Evolutionary conservation across 2,888 invertebrate species (phyloP), one percentile per base, ranked within the genome.

Genomic region (Galerucella nymphaeae): DNA sequence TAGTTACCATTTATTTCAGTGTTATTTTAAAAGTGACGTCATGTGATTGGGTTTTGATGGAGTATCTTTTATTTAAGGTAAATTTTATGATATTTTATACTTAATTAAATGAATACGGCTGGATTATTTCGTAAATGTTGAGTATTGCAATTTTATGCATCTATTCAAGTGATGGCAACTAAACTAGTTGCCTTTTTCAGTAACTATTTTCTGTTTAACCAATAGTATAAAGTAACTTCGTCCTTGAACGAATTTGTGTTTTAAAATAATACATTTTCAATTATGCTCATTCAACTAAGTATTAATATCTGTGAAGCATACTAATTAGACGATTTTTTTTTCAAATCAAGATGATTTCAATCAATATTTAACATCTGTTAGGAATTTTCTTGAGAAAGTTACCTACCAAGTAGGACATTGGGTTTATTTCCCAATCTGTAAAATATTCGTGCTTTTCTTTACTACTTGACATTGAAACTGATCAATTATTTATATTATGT

Each of bases 41-140:
- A 86, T 86, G 84, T 85, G 85, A 85, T 85, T 84, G 84, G 85
- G 84, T 85, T 85, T 84, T 83, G 81, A 84, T 84, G 84, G 84
- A 82, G 84, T 82, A 80, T 81, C 80, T 78, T 80, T 82, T 82
- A 74, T 78, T 78, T 72, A 81, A 84, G 84, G 85, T 85, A 85
- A 85, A 83, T 83, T 82, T 79, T 72, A 70, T 76, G 78, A 82
- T 83, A 82, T 76, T 79, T 61, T 67, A 69, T 61, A 71, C 77
- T 72, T 81, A 42, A 63, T 41, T 63, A 53, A 63, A 18, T 57
- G 41, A 57, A 57, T 63, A 11, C n/a, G 42, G 13, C 18, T 41
- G 16, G 18, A 30, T 45, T 45, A 23, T 63, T 63, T 55, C 14
- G 10, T 48, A 67, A 48, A 63, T 65, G 30, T n/a, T 61, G 64